Percentiles rank a stretch among this genome's conserved stretches.
These are phyloP conservation scores for Monopterus albus DNA, from an alignment of 2,113 vertebrate genomes.

Conservation along the genomic window DNA sequence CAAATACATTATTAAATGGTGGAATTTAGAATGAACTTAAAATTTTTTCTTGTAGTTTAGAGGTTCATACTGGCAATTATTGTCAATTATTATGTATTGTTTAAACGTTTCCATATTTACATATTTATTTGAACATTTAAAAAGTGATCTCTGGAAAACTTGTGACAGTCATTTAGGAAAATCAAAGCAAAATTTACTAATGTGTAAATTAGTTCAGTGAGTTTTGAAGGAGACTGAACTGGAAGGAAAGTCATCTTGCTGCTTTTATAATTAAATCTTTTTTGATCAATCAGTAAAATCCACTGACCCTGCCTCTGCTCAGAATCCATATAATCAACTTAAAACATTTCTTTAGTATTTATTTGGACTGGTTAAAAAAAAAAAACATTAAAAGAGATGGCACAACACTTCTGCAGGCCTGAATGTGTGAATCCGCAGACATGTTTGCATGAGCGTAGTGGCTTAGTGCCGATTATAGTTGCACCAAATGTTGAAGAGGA, in stretches of 20 bases:
- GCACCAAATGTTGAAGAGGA: slow-evolving; percentile 81
- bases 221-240: not conserved
- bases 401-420: slow-evolving; percentile 72
- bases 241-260: not conserved
- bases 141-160: not conserved
- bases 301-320: not conserved
- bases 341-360: slow-evolving; percentile 47
- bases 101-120: too few species aligned
- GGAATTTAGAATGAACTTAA: not conserved
- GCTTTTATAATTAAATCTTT: not conserved
- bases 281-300: slow-evolving; percentile 6
- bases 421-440: slow-evolving; percentile 77
- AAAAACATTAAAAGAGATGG: slow-evolving; percentile 57
- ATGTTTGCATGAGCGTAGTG: slow-evolving; percentile 76
- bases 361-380: slow-evolving; percentile 21
- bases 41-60: slow-evolving; percentile 1
- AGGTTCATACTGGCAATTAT: not conserved
- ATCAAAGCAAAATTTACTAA: not conserved
- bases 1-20: not conserved
- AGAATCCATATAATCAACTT: slow-evolving; percentile 37
- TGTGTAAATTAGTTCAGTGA: not conserved
- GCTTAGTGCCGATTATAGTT: slow-evolving; percentile 79
- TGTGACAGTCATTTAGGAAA: not conserved
- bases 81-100: too few species aligned
- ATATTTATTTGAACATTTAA: not conserved